Percentiles rank a stretch among this genome's conserved stretches.
Evolutionary conservation across 2,888 invertebrate species (phyloP).

Genomic region (Sturmia bella): DNA sequence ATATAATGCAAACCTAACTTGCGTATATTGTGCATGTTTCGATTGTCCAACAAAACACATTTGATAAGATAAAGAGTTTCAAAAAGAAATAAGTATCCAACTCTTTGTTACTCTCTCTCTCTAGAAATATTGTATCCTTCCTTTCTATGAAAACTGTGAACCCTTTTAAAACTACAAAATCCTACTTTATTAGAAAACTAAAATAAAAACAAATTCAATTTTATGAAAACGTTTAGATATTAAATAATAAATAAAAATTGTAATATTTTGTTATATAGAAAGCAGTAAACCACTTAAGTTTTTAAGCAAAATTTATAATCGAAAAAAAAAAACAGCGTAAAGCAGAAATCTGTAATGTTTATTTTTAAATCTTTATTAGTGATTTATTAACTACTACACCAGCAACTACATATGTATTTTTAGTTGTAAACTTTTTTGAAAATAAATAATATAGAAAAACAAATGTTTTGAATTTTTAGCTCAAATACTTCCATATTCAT

Average conservation of each 20-base stretch:
- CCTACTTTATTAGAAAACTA: constrained; percentile 9
- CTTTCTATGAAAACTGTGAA: constrained; percentile 43
- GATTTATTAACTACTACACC: constrained; percentile 44
- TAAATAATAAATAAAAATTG: constrained; percentile 60
- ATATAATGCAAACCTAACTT: background rate
- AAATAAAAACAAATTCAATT: constrained; percentile 38
- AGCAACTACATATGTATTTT: constrained; percentile 6
- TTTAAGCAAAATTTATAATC: constrained; percentile 54
- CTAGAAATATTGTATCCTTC: constrained; percentile 20
- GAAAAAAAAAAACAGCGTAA: constrained; percentile 48
- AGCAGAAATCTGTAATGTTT: constrained; percentile 28
- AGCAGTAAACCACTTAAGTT: constrained; percentile 58
- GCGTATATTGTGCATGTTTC: constrained; percentile 13
- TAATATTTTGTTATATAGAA: constrained; percentile 63
- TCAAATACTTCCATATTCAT: too few species aligned
- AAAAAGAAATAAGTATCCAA: background rate
- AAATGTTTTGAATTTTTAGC: background rate
- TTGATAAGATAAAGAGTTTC: constrained; percentile 19
- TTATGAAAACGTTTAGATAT: constrained; percentile 71
- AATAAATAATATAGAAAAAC: constrained; percentile 23
- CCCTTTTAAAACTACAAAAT: constrained; percentile 3
- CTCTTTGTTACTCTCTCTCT: constrained; percentile 9
- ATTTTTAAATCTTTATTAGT: constrained; percentile 50
- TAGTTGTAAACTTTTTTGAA: constrained; percentile 46
- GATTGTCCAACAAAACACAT: background rate